Base-by-base conservation (phyloP, 2,797 vertebrate species). In the Spinibarbus caldwelli region DNA sequence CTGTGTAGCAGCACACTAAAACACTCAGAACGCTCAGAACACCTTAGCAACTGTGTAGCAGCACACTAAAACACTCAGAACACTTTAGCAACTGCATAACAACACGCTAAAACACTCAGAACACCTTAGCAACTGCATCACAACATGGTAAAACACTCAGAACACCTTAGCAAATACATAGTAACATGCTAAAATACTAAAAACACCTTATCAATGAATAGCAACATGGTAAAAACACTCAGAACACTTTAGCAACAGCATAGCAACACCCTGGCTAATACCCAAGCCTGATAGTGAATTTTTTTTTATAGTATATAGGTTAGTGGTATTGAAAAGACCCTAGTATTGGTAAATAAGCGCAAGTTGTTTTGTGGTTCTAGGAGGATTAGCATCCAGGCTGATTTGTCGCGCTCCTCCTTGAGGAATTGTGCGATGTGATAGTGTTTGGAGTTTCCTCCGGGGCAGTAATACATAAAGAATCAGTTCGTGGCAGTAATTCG, bases 331-430 rank as follows among this genome's bases (percentile, higher is more conserved):
- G n/a, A n/a, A n/a, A n/a, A n/a, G n/a, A n/a, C n/a, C n/a, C n/a
- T n/a, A n/a, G n/a, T n/a, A n/a, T n/a, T 78, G 47, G 23, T 68
- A 26, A 73, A 71, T 66, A 23, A 5, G 9, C 67, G 2, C 26
- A 49, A 67, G 23, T 31, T 19, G 31, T 67, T 83, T 52, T 66
- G 31, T 83, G 21, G 80, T 87, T 78, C 19, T 75, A 23, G 82
- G 26, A 54, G 78, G 67, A 83, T 79, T 86, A 84, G 80, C 75
- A 81, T 62, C 47, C 59, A 49, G 57, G 41, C 80, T 83, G 77
- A 85, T 88, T 87, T 82, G 86, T 87, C 77, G 66, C 54, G 73
- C 80, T 38, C 81, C 82, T 80, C 83, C 78, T 78, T 26, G 67
- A 66, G 59, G 75, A 80, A 76, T 49, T 71, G 38, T 10, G n/a